Base-by-base conservation (phyloP, 2,888 invertebrate genomes). In the Rhagophthalmus giganteus region DNA sequence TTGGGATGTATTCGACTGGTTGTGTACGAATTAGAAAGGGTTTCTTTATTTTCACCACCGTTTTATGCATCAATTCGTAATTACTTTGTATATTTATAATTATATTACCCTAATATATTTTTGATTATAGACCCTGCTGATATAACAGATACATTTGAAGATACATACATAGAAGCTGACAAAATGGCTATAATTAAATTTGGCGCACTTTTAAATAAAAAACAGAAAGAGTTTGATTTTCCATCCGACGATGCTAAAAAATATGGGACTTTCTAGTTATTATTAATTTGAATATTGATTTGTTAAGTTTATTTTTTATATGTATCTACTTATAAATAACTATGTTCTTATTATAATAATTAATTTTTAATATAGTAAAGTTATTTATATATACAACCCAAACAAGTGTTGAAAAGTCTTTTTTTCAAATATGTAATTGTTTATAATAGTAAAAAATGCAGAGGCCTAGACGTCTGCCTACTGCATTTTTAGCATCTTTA, bases 121-220 rank as follows among this genome's bases (percentile, higher is more conserved):
- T 64, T 65, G 57, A 56, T 65, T 71, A 40, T 58, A 74, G 76
- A 68, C 32, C 63, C 62, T 26, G 74, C 76, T 2, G 76, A 73
- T 15, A 77, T 78, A 24, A 72, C 81, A 32, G 79, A 78, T 56
- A 72, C 76, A 16, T 77, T 80, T 25, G 71, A 73, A 32, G 71
- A 76, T 39, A 74, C 81, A 24, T 75, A 75, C 56, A 65, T 84
- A 0, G 78, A 80, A 54, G 73, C 79, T 2, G 66, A 73, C 15
- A 68, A 75, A 1, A 77, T 79, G 63, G 81, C 82, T 9, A 67
- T 80, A 6, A 63, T 77, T 8, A 78, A 77, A 37, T 76, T 83
- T 46, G 74, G 80, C 7, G 63, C 76, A 40, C 84, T 83, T 63
- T 78, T 84, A 60, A 82, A 82, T n/a, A 75, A 76, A 15, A 80